A percentile compares a stretch with the other conserved stretches of the same genome.
Evolutionary conservation across 2,888 invertebrate species (phyloP).

Genomic region (Brachyopa scutellaris): DNA sequence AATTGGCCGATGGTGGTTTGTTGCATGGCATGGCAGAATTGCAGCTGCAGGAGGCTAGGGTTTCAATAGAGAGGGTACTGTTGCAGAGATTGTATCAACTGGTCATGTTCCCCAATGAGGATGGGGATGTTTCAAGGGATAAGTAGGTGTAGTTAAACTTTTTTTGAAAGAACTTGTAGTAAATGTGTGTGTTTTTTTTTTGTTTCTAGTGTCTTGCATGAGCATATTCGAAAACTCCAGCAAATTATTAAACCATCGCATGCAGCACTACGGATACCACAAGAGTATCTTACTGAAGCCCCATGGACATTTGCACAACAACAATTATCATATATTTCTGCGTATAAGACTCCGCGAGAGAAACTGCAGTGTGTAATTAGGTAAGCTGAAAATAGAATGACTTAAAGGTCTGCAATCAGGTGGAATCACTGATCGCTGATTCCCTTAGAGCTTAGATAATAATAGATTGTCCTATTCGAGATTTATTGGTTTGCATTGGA

Average conservation of each 20-base stretch:
- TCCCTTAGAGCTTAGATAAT: too few relatives aligned
- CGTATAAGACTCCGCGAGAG: conserved; percentile 94
- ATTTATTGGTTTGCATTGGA: too few relatives aligned
- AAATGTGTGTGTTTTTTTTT: conserved; percentile 29
- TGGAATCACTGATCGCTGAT: too few relatives aligned
- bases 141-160: conserved; percentile 84
- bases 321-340: conserved; percentile 92
- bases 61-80: conserved; percentile 94
- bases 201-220: conserved; percentile 88
- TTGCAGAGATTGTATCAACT: conserved; percentile 95
- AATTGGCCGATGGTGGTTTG: conserved; percentile 87
- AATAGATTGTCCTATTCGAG: too few relatives aligned
- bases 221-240: conserved; percentile 93
- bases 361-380: conserved; percentile 84
- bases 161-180: neutral
- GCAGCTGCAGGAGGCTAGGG: conserved; percentile 89
- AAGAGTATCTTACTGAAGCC: conserved; percentile 93
- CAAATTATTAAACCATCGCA: conserved; percentile 89
- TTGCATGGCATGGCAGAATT: conserved; percentile 86
- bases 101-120: conserved; percentile 98
- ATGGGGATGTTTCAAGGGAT: conserved; percentile 96
- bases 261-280: conserved; percentile 91
- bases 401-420: too few relatives aligned
- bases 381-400: too few relatives aligned
- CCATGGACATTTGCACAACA: conserved; percentile 98